phyloP scores from a whole-genome alignment of 2,113 vertebrate genomes.

The Aldabrachelys gigantea region DNA sequence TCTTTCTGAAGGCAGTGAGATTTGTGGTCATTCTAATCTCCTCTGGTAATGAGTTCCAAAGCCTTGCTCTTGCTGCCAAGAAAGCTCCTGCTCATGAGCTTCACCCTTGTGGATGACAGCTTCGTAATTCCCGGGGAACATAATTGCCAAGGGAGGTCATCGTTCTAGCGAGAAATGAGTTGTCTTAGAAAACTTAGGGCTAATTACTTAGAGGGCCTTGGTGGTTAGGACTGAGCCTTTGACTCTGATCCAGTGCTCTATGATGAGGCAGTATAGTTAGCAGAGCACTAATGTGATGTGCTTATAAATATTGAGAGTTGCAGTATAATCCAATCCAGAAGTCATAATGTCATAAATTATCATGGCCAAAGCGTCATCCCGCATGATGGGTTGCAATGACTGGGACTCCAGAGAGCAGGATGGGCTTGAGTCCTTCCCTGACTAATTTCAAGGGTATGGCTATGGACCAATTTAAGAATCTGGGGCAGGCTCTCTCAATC shows the following conservation, averaged over 20 bases:
- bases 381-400: background rate
- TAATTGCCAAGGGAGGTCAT: background rate
- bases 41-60: constrained; percentile 26
- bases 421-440: background rate
- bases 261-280: background rate
- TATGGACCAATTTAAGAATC: background rate
- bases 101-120: constrained; percentile 1
- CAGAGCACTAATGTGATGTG: background rate
- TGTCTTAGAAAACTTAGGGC: background rate
- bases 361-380: background rate
- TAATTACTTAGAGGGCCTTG: background rate
- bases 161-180: background rate
- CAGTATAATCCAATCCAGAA: background rate
- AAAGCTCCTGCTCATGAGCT: constrained; percentile 40
- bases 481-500: background rate
- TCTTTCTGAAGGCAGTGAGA: background rate
- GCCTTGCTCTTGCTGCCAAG: constrained; percentile 21
- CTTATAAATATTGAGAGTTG: background rate
- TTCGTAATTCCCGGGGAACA: background rate
- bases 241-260: background rate
- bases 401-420: background rate
- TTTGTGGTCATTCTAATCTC: constrained; percentile 36
- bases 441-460: background rate
- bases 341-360: background rate
- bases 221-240: background rate